Percentiles rank a stretch among this genome's conserved stretches.
These are phyloP conservation scores for Balanococcus diminutus DNA, from an alignment of 2,888 invertebrate genomes.

Conservation along the genomic window DNA sequence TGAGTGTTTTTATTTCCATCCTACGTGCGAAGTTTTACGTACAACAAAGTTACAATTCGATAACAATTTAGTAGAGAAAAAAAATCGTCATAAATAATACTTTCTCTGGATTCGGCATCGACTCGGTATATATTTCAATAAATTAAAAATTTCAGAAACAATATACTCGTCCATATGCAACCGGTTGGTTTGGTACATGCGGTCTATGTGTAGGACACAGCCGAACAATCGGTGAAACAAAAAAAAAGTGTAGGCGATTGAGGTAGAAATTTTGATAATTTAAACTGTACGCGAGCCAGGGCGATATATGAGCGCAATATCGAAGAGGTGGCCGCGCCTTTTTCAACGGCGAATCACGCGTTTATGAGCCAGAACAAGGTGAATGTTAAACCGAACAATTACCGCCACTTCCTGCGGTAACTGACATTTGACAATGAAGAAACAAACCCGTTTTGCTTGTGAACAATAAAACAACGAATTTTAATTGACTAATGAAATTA, in stretches of 20 bases:
- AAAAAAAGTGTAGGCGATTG: slow-evolving; percentile 2
- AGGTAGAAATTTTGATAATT: slow-evolving; percentile 2
- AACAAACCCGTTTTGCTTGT: slow-evolving; percentile 26
- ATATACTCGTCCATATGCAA: background rate
- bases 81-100: slow-evolving; percentile 31
- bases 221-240: slow-evolving; percentile 5
- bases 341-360: slow-evolving; percentile 41
- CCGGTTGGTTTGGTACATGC: background rate
- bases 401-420: slow-evolving; percentile 46
- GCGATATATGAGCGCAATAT: background rate
- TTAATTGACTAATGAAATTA: slow-evolving; percentile 31
- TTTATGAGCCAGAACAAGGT: slow-evolving; percentile 48
- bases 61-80: background rate
- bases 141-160: slow-evolving; percentile 28
- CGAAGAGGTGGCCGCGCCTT: slow-evolving; percentile 47
- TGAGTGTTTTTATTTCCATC: background rate
- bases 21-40: background rate
- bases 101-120: background rate
- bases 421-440: slow-evolving; percentile 46
- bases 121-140: background rate
- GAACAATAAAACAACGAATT: slow-evolving; percentile 40
- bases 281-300: background rate
- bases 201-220: slow-evolving; percentile 17
- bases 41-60: background rate
- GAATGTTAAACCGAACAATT: slow-evolving; percentile 46